Base-by-base conservation (phyloP, 2,797 vertebrate genomes). In the Oophaga sylvatica region DNA sequence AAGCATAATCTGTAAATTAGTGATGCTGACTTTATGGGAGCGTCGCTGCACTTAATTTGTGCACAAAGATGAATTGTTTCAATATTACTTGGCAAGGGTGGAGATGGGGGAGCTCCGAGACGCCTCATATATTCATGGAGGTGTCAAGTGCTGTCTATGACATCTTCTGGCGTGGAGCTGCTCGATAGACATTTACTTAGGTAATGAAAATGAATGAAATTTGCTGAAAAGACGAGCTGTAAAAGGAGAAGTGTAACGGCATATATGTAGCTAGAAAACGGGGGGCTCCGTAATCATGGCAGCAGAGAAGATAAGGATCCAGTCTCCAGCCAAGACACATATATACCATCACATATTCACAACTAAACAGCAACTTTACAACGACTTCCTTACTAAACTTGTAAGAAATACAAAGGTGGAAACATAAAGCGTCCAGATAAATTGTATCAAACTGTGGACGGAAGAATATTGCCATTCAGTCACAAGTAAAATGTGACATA, bases 1-100 rank as follows among this genome's bases (percentile, higher is more conserved):
- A 84, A 7, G 11, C 71, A 26, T 84, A 84, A 84, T 84, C 59
- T 29, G 71, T 77, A 53, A 84, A 84, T 84, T 63, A 84, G 71
- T 41, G 35, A 75, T 62, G 70, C 31, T 4, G 83, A 63, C 71
- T 41, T 76, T 76, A 76, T 19, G 31, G 62, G 71, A 65, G 31
- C 31, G 59, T 1, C 20, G 56, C 29, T 22, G 22, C 19, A 60
- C 5, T 17, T 75, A 77, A 19, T 63, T 31, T 15, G 22, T 63
- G 83, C 71, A 48, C 41, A 41, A 63, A 80, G 60, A 80, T 80
- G 29, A 60, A 80, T 77, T n/a, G 48, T 26, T 77, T 77, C 48
- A 77, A 77, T 77, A 77, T 77, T n/a, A 80, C 59, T 80, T 80
- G 31, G 79, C 59, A 65, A 56, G 45, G 16, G 73, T 9, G 22